Evolutionary conservation across 2,888 invertebrate species (phyloP), one percentile per base, ranked within the genome.

Genomic region (Epinotia bilunana): DNA sequence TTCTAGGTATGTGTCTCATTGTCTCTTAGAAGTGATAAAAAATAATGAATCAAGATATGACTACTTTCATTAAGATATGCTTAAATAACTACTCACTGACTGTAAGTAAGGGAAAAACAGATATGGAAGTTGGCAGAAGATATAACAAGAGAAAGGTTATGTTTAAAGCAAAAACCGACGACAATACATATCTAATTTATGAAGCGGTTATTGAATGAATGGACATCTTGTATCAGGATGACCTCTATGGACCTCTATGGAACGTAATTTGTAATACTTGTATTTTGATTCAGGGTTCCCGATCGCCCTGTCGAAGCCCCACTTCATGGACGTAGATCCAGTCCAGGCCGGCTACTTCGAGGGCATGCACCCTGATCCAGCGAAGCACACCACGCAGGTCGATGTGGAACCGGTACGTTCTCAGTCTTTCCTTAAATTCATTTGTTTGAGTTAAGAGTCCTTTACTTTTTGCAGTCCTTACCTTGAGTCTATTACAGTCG

Each of bases 361-460:
- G 55, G 97, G 97, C n/a, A 87, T 97, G 84, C 88, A 90, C 0
- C 97, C 98, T 0, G 91, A 95, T 67, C 88, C 88, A 55, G 88
- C 95, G 7, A 94, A 90, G 33, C 92, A 95, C 73, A 80, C 81
- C 0, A 94, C 95, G 0, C 91, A 91, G 68, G 91, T 97, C 49
- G 95, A 96, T 80, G 91, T 98, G 72, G 97, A 97, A 87, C 97
- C 97, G 80, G 97, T 97, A 89, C 94, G 92, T 83, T 7, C 11
- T 23, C 5, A 13, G 13, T 6, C n/a, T 16, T 13, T 49, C 6
- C 2, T 4, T 49, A 3, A 16, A 16, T 28, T 28, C 23, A 28
- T 28, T 28, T 28, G 2, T 28, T 28, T 28, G 23, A 28, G 23
- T 28, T 28, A 0, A 28, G 23, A 28, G 23, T n/a, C n/a, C n/a